Conservation (phyloP, 2,113 vertebrate species). For the Vanacampus margaritifer region DNA sequence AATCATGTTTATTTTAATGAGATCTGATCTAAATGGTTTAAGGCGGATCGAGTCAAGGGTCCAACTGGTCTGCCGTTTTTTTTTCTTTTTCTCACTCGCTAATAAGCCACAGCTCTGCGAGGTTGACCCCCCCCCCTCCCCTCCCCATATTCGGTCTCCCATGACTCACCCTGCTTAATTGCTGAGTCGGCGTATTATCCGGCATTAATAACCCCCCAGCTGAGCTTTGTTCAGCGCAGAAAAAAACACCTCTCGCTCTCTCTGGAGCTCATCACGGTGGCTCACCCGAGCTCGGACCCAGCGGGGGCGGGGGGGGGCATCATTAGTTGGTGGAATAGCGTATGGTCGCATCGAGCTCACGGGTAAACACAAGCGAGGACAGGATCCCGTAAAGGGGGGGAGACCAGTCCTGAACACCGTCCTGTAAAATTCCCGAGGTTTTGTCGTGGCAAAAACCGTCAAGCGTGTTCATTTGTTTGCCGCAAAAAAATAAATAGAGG, state of each 20-base stretch:
- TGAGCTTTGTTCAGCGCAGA: conserved; percentile 59
- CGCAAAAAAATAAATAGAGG: conserved; percentile 54
- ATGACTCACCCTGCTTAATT: conserved; percentile 53
- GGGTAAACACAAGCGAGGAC: conserved; percentile 38
- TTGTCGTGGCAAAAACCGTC: conserved; percentile 32
- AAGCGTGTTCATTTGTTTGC: conserved; percentile 34
- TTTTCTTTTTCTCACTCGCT: conserved; percentile 3
- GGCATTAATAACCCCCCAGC: conserved; percentile 52
- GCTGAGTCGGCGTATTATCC: conserved; percentile 64
- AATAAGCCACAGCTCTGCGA: conserved; percentile 11
- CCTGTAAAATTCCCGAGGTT: conserved; percentile 36
- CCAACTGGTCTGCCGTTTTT: background rate
- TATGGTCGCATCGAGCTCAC: conserved; percentile 17
- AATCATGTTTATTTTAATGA: background rate
- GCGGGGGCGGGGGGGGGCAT: conserved; percentile 21
- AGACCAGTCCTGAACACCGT: background rate
- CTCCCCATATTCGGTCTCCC: conserved; percentile 19
- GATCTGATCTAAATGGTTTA: background rate
- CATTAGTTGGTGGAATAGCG: conserved; percentile 44
- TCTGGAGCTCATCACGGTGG: conserved; percentile 58
- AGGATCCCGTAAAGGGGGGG: background rate
- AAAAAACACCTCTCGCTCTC: conserved; percentile 33
- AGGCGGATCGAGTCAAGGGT: background rate
- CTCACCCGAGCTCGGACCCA: background rate
- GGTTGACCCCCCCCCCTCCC: background rate